Base-by-base conservation (phyloP, 2,797 vertebrate species). In the Hipposideros larvatus region DNA sequence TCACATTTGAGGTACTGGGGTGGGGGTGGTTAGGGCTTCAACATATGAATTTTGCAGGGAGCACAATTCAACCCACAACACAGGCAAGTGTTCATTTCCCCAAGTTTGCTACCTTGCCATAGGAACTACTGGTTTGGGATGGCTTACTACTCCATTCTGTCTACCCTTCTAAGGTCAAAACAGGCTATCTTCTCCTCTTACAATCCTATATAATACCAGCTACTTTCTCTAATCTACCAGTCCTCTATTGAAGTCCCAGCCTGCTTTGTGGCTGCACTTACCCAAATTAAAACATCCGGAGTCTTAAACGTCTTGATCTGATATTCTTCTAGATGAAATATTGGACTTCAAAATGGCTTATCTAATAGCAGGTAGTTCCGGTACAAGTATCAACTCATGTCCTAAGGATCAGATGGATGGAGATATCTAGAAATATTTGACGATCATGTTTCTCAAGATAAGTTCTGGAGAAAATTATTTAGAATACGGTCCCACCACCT, bases 251-350 rank as follows among this genome's bases (percentile, higher is more conserved):
- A 73, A 46, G 51, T 46, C 61, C 55, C 87, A 75, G 51, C 46
- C 68, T 59, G 24, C 14, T 70, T 75, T 92, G 46, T 84, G 19
- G 22, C 26, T 74, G 41, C 34, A 79, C 66, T 94, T 95, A 91
- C 21, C n/a, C 31, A 93, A 88, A 96, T 79, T 70, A 89, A 95
- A 92, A 90, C 73, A 95, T 84, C 22, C 53, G 41, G 73, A 77
- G 21, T 94, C 41, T 88, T 93, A 82, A 86, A 82, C 31, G 59
- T 77, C 79, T 61, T 87, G 88, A 82, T 85, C 24, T 82, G 19
- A 61, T 88, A 85, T 43, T 85, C 48, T 92, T 90, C 57, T 66
- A 80, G 57, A 88, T 63, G 34, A 94, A n/a, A 55, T 86, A 53
- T 18, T 66, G 19, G 9, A 37, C 26, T 74, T 88, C 57, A 95